These are phyloP conservation scores for Hemicentrotus pulcherrimus DNA, from an alignment of 35 echinoderm and acorn worm species.

Conservation along the genomic window DNA sequence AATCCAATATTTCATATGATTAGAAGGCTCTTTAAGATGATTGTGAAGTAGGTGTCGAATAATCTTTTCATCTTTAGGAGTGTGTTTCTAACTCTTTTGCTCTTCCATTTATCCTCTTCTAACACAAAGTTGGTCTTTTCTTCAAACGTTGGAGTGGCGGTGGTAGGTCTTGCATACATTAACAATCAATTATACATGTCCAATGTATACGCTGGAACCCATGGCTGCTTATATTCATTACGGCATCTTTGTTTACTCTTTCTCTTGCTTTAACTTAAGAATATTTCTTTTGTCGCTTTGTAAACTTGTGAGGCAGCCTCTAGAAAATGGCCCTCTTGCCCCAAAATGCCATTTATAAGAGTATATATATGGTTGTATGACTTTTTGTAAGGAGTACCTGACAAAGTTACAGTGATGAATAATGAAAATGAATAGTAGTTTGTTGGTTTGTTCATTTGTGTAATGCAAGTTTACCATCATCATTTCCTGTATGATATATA, in stretches of 20 bases:
- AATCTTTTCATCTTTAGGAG: neutral
- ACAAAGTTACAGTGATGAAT: too few species aligned
- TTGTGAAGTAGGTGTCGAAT: neutral
- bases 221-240: neutral
- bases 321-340: too few species aligned
- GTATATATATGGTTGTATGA: too few species aligned
- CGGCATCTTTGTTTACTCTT: neutral
- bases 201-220: neutral
- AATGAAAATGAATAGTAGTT: too few species aligned
- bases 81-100: slow-evolving; percentile 24
- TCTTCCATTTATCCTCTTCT: slow-evolving; percentile 42
- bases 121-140: slow-evolving; percentile 42
- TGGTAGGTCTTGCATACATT: neutral
- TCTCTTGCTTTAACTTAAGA: neutral
- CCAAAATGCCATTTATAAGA: too few species aligned
- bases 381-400: too few species aligned
- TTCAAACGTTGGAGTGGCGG: slow-evolving; percentile 52
- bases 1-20: neutral
- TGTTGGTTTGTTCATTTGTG: too few species aligned
- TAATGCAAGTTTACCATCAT: too few species aligned
- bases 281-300: neutral
- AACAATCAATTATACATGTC: neutral
- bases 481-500: too few species aligned
- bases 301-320: too few species aligned
- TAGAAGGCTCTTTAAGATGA: neutral